Evolutionary conservation across 2,888 invertebrate genomes (phyloP).

Genomic region (Orthosia cruda): DNA sequence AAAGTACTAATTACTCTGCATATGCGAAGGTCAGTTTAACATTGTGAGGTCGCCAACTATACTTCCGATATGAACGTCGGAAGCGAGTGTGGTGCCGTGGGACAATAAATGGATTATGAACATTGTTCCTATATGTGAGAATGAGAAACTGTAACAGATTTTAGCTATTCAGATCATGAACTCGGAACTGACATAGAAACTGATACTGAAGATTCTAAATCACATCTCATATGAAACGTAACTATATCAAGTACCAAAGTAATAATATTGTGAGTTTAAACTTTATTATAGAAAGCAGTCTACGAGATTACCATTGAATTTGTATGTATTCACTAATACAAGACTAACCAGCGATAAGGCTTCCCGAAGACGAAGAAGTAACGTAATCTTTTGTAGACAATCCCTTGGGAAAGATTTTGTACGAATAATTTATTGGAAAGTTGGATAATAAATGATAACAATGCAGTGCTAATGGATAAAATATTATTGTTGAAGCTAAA

Average conservation of each 20-base stretch:
- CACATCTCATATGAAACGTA: not conserved
- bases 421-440: not conserved
- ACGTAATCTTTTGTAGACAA: not conserved
- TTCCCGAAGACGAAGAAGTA: constrained; percentile 11
- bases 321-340: constrained; percentile 44
- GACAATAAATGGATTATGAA: constrained; percentile 32
- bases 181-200: not conserved
- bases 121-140: constrained; percentile 19
- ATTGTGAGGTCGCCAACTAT: constrained; percentile 68
- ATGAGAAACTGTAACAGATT: constrained; percentile 4
- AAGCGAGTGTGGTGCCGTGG: constrained; percentile 45
- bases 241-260: not conserved
- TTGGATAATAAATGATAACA: not conserved
- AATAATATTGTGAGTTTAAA: not conserved
- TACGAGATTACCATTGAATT: constrained; percentile 26
- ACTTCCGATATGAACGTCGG: constrained; percentile 72
- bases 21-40: constrained; percentile 49
- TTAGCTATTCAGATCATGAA: not conserved
- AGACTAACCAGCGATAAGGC: constrained; percentile 24
- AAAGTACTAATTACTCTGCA: constrained; percentile 41
- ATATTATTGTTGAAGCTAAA: not conserved
- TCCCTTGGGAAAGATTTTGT: not conserved
- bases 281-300: not conserved
- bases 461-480: not conserved
- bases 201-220: not conserved